Percentiles rank a stretch among this genome's conserved stretches.
Conservation (phyloP, 1,140 invertebrate species). For the Heliconius hermathena region DNA sequence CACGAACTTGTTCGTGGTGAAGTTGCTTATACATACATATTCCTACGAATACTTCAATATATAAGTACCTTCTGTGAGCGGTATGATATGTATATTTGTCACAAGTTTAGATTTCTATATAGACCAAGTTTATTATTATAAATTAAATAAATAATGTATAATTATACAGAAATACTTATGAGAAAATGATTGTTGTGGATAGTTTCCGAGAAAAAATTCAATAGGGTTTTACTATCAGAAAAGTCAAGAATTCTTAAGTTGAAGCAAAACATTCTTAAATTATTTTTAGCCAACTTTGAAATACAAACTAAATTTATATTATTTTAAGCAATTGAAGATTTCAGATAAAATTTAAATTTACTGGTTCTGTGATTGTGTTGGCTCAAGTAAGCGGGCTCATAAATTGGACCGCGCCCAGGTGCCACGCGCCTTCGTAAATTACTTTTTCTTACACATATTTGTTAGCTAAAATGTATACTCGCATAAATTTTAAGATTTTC, state of each 20-base stretch:
- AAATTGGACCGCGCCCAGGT: slow-evolving; percentile 56
- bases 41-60: neutral
- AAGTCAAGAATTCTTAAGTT: too few relatives aligned
- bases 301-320: neutral
- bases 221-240: too few relatives aligned
- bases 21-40: slow-evolving; percentile 10
- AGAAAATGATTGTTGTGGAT: too few relatives aligned
- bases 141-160: too few relatives aligned
- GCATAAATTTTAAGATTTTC: neutral
- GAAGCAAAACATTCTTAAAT: too few relatives aligned
- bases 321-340: neutral
- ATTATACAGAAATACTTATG: too few relatives aligned
- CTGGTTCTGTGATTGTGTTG: slow-evolving; percentile 5
- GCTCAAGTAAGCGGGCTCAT: slow-evolving; percentile 51
- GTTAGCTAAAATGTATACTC: slow-evolving; percentile 9
- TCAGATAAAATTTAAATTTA: slow-evolving; percentile 12
- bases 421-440: slow-evolving; percentile 43
- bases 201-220: too few relatives aligned
- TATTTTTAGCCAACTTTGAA: neutral
- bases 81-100: neutral
- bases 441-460: slow-evolving; percentile 23
- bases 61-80: neutral
- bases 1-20: slow-evolving; percentile 33
- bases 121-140: too few relatives aligned
- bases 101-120: neutral